Evolutionary conservation across 23 tunicate genomes (phyloP).

Genomic region (Halocynthia aurantium): DNA sequence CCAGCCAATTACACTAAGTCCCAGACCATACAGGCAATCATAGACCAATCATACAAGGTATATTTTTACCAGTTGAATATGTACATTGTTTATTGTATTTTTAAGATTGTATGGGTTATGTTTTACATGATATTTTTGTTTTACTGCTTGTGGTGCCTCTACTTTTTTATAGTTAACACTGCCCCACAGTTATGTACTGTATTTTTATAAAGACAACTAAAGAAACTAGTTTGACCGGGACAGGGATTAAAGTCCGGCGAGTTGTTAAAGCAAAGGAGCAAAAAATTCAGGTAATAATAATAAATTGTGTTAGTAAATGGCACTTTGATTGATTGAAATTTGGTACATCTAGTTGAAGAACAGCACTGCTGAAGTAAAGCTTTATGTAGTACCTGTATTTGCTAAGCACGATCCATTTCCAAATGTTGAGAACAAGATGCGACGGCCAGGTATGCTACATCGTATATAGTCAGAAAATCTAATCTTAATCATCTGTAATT

Average conservation of each 20-base stretch:
- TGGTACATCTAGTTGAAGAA: neutral
- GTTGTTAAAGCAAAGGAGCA: conserved; percentile 16
- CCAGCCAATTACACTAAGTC: no score
- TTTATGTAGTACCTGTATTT: conserved; percentile 13
- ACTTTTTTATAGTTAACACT: no score
- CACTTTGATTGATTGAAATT: neutral
- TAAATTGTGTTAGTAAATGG: no score
- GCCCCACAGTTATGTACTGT: neutral
- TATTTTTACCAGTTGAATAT: no score
- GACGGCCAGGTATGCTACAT: conserved; percentile 14
- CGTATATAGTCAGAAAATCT: neutral
- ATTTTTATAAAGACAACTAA: conserved; percentile 5
- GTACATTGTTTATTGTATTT: no score
- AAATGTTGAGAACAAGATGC: neutral
- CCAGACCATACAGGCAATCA: no score
- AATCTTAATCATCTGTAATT: no score
- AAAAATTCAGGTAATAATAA: conserved; percentile 12
- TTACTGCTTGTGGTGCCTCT: no score
- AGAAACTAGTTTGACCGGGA: conserved; percentile 8
- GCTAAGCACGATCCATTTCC: conserved; percentile 27
- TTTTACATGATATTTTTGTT: no score
- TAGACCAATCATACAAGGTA: no score
- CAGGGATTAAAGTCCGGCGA: conserved; percentile 19
- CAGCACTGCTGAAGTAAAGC: neutral
- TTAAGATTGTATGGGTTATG: no score